These are phyloP conservation scores for Sebastes nivosus DNA, from an alignment of 2,797 vertebrate species.

Conservation along the genomic window DNA sequence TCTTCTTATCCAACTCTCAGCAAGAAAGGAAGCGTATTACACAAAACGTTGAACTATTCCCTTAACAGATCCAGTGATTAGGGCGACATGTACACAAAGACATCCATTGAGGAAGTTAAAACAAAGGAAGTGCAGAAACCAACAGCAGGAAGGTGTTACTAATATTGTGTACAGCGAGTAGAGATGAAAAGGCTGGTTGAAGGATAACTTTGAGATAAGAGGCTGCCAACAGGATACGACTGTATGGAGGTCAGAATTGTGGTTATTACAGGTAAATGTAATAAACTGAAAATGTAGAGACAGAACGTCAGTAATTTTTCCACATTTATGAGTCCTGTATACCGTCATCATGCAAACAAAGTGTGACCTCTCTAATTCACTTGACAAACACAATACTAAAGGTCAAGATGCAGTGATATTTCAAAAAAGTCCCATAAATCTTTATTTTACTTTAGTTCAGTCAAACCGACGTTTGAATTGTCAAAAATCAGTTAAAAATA, in stretches of 20 bases:
- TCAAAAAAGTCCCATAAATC: slow-evolving; percentile 73
- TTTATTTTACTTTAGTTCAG: slow-evolving; percentile 72
- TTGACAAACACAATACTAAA: not conserved
- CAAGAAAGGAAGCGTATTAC: not conserved
- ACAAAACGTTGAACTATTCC: not conserved
- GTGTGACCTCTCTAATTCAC: not conserved
- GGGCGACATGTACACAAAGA: not conserved
- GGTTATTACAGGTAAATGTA: slow-evolving; percentile 13
- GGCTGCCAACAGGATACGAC: slow-evolving; percentile 23
- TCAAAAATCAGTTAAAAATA: slow-evolving; percentile 78
- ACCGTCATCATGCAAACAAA: not conserved
- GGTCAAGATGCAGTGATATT: slow-evolving; percentile 27
- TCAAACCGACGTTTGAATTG: slow-evolving; percentile 66
- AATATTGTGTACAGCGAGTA: not conserved
- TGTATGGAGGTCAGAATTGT: not conserved
- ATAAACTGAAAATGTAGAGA: slow-evolving; percentile 24
- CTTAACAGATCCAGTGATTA: not conserved
- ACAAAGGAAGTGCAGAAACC: not conserved
- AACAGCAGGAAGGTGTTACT: slow-evolving; percentile 17
- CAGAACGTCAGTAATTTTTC: not conserved
- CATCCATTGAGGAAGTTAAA: not conserved
- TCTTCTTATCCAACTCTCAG: not conserved
- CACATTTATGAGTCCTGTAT: not conserved
- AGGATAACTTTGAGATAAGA: slow-evolving; percentile 64
- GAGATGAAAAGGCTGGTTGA: slow-evolving; percentile 46